Evolutionary conservation across 2,888 invertebrate genomes (phyloP).

Genomic region (Drepana falcataria): DNA sequence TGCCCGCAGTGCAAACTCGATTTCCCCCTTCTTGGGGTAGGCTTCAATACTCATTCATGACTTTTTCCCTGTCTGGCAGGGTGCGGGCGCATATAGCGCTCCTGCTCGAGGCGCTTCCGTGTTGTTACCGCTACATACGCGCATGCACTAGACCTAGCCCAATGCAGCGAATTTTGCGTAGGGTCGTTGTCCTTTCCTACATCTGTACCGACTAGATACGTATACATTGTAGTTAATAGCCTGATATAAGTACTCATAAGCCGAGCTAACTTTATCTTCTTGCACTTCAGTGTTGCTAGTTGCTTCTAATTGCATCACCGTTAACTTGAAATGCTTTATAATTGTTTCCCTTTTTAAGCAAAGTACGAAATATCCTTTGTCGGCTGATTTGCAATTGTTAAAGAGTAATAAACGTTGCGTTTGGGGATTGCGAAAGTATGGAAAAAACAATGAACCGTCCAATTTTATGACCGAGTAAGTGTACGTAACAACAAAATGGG

Average conservation of each 20-base stretch:
- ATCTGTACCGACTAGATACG: constrained; percentile 37
- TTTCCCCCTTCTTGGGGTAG: constrained; percentile 76
- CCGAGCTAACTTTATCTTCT: constrained; percentile 43
- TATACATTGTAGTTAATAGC: constrained; percentile 14
- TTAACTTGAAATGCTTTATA: constrained; percentile 18
- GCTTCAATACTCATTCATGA: constrained; percentile 77
- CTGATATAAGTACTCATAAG: constrained; percentile 33
- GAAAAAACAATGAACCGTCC: constrained; percentile 34
- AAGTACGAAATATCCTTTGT: constrained; percentile 49
- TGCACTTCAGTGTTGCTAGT: constrained; percentile 10
- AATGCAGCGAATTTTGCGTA: constrained; percentile 80
- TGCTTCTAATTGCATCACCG: constrained; percentile 6
- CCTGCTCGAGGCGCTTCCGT: constrained; percentile 63
- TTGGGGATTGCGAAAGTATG: constrained; percentile 29
- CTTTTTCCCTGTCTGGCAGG: constrained; percentile 65
- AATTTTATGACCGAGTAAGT: constrained; percentile 42
- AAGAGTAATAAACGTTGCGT: constrained; percentile 27
- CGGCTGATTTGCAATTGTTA: constrained; percentile 35
- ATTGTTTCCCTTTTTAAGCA: constrained; percentile 45
- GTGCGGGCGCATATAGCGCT: constrained; percentile 50
- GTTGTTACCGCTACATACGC: constrained; percentile 68
- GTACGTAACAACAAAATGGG: constrained; percentile 29
- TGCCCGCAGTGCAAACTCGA: constrained; percentile 73
- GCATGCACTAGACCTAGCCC: constrained; percentile 77
- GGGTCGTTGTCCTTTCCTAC: constrained; percentile 71